phyloP scores from a whole-genome alignment of 2,888 invertebrate genomes.

The Penaeus monodon region DNA sequence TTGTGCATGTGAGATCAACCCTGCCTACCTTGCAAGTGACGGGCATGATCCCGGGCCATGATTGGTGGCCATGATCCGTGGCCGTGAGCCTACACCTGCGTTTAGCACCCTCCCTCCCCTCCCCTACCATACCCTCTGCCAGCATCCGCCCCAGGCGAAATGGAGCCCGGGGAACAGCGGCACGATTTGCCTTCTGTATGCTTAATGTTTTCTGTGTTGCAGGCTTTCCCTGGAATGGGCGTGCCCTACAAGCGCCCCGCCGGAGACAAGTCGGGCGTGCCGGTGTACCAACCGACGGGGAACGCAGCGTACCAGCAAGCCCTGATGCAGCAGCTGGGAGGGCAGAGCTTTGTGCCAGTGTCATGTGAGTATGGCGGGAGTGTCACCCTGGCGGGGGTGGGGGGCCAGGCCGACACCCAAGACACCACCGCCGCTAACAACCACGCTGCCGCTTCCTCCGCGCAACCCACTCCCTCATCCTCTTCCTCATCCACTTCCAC shows the following conservation, averaged over 20 bases:
- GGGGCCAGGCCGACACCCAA: slow-evolving; percentile 66
- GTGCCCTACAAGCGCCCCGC: slow-evolving; percentile 96
- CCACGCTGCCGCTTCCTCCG: slow-evolving; percentile 62
- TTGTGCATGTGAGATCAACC: too few relatives aligned
- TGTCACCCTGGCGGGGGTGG: slow-evolving; percentile 62
- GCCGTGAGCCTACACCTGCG: slow-evolving; percentile 1
- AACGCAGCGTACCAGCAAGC: slow-evolving; percentile 88
- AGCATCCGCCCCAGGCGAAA: background rate
- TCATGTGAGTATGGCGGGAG: slow-evolving; percentile 89
- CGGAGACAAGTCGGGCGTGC: slow-evolving; percentile 92
- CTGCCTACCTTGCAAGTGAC: background rate
- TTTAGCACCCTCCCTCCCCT: too few relatives aligned
- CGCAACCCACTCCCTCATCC: slow-evolving; percentile 54
- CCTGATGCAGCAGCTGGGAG: slow-evolving; percentile 83
- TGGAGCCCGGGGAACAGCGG: background rate
- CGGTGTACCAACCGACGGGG: slow-evolving; percentile 87
- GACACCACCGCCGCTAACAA: slow-evolving; percentile 67
- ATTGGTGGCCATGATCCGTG: background rate
- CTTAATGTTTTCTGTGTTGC: slow-evolving; percentile 67
- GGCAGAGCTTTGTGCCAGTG: slow-evolving; percentile 96
- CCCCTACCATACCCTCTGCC: too few relatives aligned
- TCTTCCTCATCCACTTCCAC: slow-evolving; percentile 58
- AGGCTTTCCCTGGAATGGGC: slow-evolving; percentile 96
- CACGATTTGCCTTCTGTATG: background rate
- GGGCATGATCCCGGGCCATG: background rate